Evolutionary conservation across 2,888 invertebrate genomes (phyloP).

Genomic region (Diploptera punctata): DNA sequence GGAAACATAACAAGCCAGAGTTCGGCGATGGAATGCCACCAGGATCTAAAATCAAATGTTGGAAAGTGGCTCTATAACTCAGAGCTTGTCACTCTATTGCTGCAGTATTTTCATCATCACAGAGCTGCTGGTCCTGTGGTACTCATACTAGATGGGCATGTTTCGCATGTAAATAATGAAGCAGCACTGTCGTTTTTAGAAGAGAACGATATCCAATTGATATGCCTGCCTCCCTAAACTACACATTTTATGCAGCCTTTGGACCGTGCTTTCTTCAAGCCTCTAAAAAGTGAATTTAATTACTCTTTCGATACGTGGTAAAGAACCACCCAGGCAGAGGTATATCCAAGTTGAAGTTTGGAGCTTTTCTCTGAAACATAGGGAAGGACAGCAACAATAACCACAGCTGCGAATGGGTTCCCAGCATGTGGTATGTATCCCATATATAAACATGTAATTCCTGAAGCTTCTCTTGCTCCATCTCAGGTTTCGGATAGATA

Average conservation of each 20-base stretch:
- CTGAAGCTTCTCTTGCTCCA: background rate
- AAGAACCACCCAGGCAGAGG: slow-evolving; percentile 43
- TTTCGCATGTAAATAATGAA: background rate
- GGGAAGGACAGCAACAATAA: background rate
- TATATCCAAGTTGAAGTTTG: slow-evolving; percentile 43
- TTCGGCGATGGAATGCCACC: background rate
- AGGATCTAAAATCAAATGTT: background rate
- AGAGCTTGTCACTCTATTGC: background rate
- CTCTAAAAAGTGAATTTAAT: slow-evolving; percentile 46
- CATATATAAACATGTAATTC: background rate
- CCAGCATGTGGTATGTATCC: background rate
- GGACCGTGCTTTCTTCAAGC: slow-evolving; percentile 47
- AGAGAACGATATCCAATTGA: slow-evolving; percentile 44
- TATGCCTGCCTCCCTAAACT: slow-evolving; percentile 49
- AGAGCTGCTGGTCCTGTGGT: background rate
- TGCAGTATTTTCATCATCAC: background rate
- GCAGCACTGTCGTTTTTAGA: background rate
- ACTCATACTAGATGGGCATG: background rate
- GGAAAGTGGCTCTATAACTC: background rate
- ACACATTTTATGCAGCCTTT: slow-evolving; percentile 47
- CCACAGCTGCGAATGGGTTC: background rate
- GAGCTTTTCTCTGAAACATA: slow-evolving; percentile 35
- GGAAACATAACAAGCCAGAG: background rate
- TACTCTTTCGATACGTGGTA: slow-evolving; percentile 41
- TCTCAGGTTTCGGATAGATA: background rate